Conservation (phyloP, 2,797 vertebrate species). For the Selene dorsalis region DNA sequence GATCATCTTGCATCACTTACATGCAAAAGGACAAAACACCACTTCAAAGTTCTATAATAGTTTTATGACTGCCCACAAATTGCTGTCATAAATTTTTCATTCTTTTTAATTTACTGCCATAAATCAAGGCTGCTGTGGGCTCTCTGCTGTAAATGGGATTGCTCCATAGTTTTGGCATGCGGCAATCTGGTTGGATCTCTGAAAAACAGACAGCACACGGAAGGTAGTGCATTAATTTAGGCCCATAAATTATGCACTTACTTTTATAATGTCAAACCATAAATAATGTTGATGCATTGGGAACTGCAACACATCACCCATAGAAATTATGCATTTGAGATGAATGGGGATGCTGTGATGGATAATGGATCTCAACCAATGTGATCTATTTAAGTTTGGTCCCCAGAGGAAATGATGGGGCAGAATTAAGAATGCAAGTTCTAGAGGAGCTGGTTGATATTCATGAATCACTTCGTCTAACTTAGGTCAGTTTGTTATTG, state of each 20-base stretch:
- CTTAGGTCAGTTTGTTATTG: slow-evolving; percentile 54
- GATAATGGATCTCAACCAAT: slow-evolving; percentile 81
- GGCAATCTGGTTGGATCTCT: slow-evolving; percentile 83
- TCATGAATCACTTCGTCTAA: slow-evolving; percentile 41
- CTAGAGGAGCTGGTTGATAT: slow-evolving; percentile 65
- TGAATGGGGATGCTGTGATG: slow-evolving; percentile 82
- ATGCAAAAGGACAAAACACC: slow-evolving; percentile 82
- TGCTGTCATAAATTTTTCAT: slow-evolving; percentile 88
- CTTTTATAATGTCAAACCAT: slow-evolving; percentile 88
- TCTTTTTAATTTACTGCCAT: slow-evolving; percentile 87
- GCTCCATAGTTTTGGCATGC: slow-evolving; percentile 86
- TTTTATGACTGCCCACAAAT: slow-evolving; percentile 88
- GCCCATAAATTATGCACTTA: slow-evolving; percentile 89
- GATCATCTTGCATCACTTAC: slow-evolving; percentile 81
- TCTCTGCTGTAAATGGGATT: slow-evolving; percentile 83
- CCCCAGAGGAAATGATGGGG: slow-evolving; percentile 75
- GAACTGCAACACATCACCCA: slow-evolving; percentile 83
- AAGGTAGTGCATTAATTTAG: slow-evolving; percentile 87
- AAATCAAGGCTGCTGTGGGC: slow-evolving; percentile 84
- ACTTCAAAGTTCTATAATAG: slow-evolving; percentile 89
- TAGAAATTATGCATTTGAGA: slow-evolving; percentile 84
- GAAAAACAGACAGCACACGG: slow-evolving; percentile 83
- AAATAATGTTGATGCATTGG: slow-evolving; percentile 87
- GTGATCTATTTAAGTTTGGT: slow-evolving; percentile 81
- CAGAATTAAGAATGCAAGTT: slow-evolving; percentile 74